Evolutionary conservation across 2,797 vertebrate genomes (phyloP), one percentile per base, ranked within the genome.

Genomic region (Lerista edwardsae): DNA sequence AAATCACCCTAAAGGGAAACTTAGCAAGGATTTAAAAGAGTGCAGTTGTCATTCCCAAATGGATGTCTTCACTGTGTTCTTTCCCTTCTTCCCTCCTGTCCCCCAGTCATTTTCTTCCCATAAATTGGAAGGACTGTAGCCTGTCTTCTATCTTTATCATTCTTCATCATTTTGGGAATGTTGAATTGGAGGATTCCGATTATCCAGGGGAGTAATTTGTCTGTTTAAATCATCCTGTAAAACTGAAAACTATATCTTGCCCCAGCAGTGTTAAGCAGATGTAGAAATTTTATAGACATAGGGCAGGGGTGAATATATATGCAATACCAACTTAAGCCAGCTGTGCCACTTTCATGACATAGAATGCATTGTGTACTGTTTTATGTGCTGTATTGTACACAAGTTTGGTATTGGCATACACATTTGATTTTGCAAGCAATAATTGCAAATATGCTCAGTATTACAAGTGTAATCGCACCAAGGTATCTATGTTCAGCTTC

Each of bases 21-120:
- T 0, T 91, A 88, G 90, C 90, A 87, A 17, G 25, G 25, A 12
- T 29, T 34, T 59, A 23, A 25, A 73, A 41, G 47, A 36, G 44
- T 36, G 31, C 7, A 41, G 31, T 21, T 64, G 25, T 55, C 47
- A 23, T 74, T n/a, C 85, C 85, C 14, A 86, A 90, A 87, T 84
- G 81, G 79, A 88, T 80, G 85, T 91, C 47, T 61, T 92, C 91
- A 91, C 92, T 91, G 87, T 89, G 86, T 67, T 89, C 87, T 91
- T 86, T 87, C 87, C 86, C 62, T 31, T 41, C 15, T 17, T 23
- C 27, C 55, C 25, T 23, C 23, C 11, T 36, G 3, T 19, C 21
- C 1, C 15, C 62, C 2, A 14, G 11, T 14, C 12, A 3, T 10
- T 12, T 29, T 19, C 25, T 36, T 36, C 25, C 47, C 91, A 85